Base-by-base conservation (phyloP, 2,888 invertebrate genomes). In the Nemapogon koenigi region DNA sequence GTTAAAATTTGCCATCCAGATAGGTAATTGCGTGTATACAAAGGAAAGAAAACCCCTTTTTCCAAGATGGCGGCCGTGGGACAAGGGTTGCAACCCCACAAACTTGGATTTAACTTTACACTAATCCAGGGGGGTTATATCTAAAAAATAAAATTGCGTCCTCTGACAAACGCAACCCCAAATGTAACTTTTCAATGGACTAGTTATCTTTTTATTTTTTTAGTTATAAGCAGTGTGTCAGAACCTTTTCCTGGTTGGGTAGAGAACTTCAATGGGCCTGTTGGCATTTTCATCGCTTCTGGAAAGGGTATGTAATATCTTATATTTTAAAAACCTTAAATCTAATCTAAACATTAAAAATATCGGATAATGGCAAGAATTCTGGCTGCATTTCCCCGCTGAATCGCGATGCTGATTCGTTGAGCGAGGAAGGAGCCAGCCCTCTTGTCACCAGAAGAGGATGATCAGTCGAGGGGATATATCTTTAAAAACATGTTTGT, bases 191-290 rank as follows among this genome's bases (percentile, higher is more conserved):
- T n/a, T n/a, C n/a, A n/a, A n/a, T n/a, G 15, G 10, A 30, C 14
- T 3, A 13, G n/a, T 10, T 14, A 30, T 10, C 15, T 30, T 10
- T 13, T 10, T 14, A 11, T 30, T 3, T 18, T 66, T 62, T 7
- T 52, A 88, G 89, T 90, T 1, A 80, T 88, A 39, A 81, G 86
- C 1, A 75, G 87, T 4, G 42, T 81, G 1, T 56, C 63, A 1
- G 88, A 88, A n/a, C 90, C 90, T 0, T 42, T 86, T 0, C 64
- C 81, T 0, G 94, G 94, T 0, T 97, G 95, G 95, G 75, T 92
- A 8, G 96, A 97, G 52, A 97, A 94, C 57, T 90, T 91, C 46
- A 96, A 96, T 57, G 97, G 97, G 0, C 94, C 95, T 0, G 86
- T 88, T 27, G 94, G 85, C 0, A 62, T 91, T 35, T 52, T 91